Base-by-base conservation (phyloP, 2,797 vertebrate species). In the Psittacula echo region DNA sequence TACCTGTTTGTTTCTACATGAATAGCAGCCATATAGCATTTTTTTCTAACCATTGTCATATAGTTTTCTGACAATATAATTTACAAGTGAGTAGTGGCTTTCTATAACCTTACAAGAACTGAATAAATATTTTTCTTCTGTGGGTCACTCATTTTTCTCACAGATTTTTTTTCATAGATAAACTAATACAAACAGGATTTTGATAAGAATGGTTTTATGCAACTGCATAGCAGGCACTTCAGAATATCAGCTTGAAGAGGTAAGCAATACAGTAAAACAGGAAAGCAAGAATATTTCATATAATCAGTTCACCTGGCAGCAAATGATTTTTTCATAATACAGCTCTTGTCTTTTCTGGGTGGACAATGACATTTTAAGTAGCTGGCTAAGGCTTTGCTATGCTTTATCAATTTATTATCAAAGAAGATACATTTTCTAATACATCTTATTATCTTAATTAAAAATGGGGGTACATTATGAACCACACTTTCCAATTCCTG, bases 341-440 rank as follows among this genome's bases (percentile, higher is more conserved):
- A 53, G 19, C 74, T 89, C 72, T 80, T 65, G 26, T 92, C 13
- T 90, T 94, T 70, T 76, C 61, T 87, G 30, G 53, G 39, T 68
- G n/a, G 67, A 91, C 85, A 72, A 74, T 78, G 56, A 67, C 23
- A 90, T 91, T 94, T 91, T 93, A 92, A 89, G 84, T 66, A 91
- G 42, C 22, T 87, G 70, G 74, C 19, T 79, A 81, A 94, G 62
- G 78, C 32, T 91, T 87, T 82, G 4, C 17, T 77, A 8, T 75
- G 45, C 10, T 93, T 95, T 93, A 86, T 88, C 67, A 89, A 92
- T 78, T 91, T 92, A 37, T 61, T 75, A 96, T 96, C 75, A 96
- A 93, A 95, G 68, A 30, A 84, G 14, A 70, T 53, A 44, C 13
- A 7, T 96, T 92, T 92, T 65, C 17, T 77, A 85, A 48, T 85